A percentile compares a stretch with the other conserved stretches of the same genome.
phyloP scores from a whole-genome alignment of 23 tunicate species.

The Clavelina lepadiformis region DNA sequence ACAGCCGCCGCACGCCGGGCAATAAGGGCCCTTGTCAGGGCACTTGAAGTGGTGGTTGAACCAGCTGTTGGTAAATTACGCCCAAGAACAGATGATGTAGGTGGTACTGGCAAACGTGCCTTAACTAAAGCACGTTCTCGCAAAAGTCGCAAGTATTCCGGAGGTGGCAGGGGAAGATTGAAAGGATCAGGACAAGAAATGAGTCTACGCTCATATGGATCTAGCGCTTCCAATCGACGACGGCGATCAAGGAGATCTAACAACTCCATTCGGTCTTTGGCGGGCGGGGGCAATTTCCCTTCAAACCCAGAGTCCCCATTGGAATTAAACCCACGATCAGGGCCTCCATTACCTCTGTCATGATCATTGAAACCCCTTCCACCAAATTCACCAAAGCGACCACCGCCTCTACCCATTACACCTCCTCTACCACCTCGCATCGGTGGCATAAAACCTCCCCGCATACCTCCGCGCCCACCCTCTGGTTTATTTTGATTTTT shows the following conservation, averaged over 20 bases:
- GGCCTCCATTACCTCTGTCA: constrained; percentile 36
- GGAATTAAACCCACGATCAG: constrained; percentile 23
- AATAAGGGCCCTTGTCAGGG: constrained; percentile 61
- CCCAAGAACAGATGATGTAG: constrained; percentile 34
- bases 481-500: constrained; percentile 54
- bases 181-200: constrained; percentile 86
- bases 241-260: constrained; percentile 77
- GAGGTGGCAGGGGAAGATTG: constrained; percentile 92
- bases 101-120: constrained; percentile 74
- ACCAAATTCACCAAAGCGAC: constrained; percentile 23
- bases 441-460: constrained; percentile 7
- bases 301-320: constrained; percentile 41
- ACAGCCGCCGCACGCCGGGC: constrained; percentile 84
- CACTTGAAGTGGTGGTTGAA: constrained; percentile 58
- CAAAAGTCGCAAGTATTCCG: constrained; percentile 72
- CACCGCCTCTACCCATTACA: constrained; percentile 9
- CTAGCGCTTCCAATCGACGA: constrained; percentile 78
- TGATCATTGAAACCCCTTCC: constrained; percentile 5
- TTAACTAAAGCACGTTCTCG: constrained; percentile 84
- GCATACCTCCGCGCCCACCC: background rate
- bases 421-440: constrained; percentile 25
- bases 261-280: constrained; percentile 85
- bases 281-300: constrained; percentile 60
- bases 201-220: constrained; percentile 79
- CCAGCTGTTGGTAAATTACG: constrained; percentile 67